phyloP scores from a whole-genome alignment of 2,797 vertebrate species.

The Meriones psammophilus region DNA sequence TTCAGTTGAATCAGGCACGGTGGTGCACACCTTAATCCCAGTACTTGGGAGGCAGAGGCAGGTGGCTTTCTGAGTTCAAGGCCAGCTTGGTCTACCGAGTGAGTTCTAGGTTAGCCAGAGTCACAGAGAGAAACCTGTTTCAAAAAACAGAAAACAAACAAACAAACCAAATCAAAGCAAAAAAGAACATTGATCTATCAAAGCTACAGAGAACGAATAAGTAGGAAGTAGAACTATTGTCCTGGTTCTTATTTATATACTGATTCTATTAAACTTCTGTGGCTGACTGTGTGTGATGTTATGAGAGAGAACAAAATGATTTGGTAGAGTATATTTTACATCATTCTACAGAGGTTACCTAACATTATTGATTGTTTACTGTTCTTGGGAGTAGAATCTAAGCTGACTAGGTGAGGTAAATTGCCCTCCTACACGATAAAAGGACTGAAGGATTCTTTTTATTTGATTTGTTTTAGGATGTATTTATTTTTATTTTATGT shows the following conservation, averaged over 20 bases:
- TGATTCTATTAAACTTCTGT: conserved; percentile 20
- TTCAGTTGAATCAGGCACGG: neutral
- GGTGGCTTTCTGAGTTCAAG: neutral
- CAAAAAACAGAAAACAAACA: neutral
- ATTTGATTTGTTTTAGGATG: neutral
- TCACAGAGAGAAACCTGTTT: neutral
- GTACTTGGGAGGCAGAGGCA: neutral
- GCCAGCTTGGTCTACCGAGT: neutral
- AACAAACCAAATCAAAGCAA: neutral
- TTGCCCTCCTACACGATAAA: neutral
- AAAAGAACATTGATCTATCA: conserved; percentile 44
- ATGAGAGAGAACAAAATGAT: conserved; percentile 40
- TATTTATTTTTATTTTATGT: neutral
- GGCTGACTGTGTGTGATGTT: neutral
- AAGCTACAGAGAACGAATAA: conserved; percentile 54
- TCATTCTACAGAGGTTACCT: conserved; percentile 11
- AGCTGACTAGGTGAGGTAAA: neutral
- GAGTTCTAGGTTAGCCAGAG: neutral
- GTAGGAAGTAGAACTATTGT: conserved; percentile 23
- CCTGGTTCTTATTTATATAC: conserved; percentile 60
- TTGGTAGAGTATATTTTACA: neutral
- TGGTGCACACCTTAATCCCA: neutral
- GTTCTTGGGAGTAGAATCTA: conserved; percentile 28
- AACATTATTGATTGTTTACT: neutral
- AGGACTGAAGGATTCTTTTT: neutral